Base-by-base conservation (phyloP, 2,888 invertebrate species). In the Saturnia japonica region DNA sequence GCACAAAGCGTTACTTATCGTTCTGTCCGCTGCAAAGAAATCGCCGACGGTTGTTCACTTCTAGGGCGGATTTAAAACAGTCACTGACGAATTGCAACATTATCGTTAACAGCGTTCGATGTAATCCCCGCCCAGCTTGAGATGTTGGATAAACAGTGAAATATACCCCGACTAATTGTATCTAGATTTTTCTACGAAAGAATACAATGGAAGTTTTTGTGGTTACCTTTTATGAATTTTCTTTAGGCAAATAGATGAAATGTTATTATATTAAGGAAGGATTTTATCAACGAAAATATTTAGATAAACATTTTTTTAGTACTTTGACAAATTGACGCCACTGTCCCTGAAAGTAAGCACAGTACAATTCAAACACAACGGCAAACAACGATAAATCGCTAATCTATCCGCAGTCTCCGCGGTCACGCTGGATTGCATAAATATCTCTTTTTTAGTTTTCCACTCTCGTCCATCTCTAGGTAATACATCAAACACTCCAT, bases 31-130 rank as follows among this genome's bases (percentile, higher is more conserved):
- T 79, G 77, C 82, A 80, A 86, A 87, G 83, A 82, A 86, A 87
- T 88, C 84, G 87, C 19, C 78, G 79, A 77, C 83, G 86, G 85
- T 85, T 85, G 87, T 80, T 85, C 83, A 83, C 87, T 87, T 84
- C 85, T 84, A 81, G 80, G 83, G 82, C 81, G 86, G 89, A 88
- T 87, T 89, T 90, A 88, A 87, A 87, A 80, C 84, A 85, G 89
- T 85, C 89, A 89, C 86, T 90, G 90, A 91, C 84, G 85, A 85
- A 90, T 90, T 76, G 89, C 86, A 85, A 87, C 90, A 89, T 89
- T 90, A 90, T 87, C 86, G 88, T 82, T 88, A 90, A 88, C 89
- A 85, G 81, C 82, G 77, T 85, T 88, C 87, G 83, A 88, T 88
- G 88, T 87, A 88, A 88, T 87, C 86, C 67, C 45, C 68, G 64